Base-by-base conservation (phyloP, 2,797 vertebrate species). In the Garrulus glandarius region DNA sequence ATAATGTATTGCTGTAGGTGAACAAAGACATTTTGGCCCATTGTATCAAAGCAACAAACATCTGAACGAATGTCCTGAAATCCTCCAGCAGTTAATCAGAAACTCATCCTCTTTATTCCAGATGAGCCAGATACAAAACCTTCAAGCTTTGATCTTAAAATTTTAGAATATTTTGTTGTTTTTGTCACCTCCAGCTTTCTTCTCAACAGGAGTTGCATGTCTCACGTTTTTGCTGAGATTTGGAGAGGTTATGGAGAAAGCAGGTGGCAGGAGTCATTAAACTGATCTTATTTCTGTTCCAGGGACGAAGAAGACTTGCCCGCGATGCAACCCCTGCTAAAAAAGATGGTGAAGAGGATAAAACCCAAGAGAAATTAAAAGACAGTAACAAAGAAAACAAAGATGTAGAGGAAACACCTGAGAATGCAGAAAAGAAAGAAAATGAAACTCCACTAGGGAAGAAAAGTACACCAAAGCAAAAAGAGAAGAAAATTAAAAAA, bases 361-460 rank as follows among this genome's bases (percentile, higher is more conserved):
- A 97, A 97, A 95, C 90, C 57, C 97, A 96, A 92, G 98, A 97
- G 46, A 97, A 98, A 90, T 96, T 98, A 65, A 98, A 98, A 95
- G 98, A 98, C 55, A 96, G 88, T 74, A 98, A 98, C 72, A 96
- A 96, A 84, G 98, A 98, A 96, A 98, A 97, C 88, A 98, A 98
- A 93, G 98, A 98, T 65, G 20, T 89, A 34, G 97, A 98, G 63
- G 98, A 98, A 56, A 43, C 57, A 19, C 96, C 97, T 30, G 97
- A 98, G 74, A 97, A 87, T 46, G 63, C 88, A 59, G 98, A 98
- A 76, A 98, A 98, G 89, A 97, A 97, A 70, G 98, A 98, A 92
- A 97, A 96, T 10, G 98, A 98, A 80, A 93, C 95, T 43, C 70
- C 96, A 23, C 89, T 96, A 20, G 98, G 94, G 87, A 98, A 95